These are phyloP conservation scores for Sinella curviseta DNA, from an alignment of 1,140 invertebrate genomes.

Conservation along the genomic window DNA sequence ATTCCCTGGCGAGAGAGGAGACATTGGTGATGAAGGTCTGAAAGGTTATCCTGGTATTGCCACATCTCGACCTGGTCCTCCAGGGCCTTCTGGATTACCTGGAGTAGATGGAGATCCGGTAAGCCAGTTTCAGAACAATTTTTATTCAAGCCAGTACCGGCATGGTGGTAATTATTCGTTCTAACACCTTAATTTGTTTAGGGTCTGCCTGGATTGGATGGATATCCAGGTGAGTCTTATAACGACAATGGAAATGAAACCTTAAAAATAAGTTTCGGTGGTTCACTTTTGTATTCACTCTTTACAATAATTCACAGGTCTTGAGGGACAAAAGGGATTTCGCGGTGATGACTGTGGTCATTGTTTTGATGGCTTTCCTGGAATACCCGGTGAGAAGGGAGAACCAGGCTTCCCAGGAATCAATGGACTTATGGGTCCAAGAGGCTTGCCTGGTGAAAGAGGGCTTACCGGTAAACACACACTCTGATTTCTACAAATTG, in stretches of 20 bases:
- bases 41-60: constrained; percentile 26
- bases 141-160: not conserved
- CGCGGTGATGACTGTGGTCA: constrained; percentile 37
- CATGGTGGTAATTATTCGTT: not conserved
- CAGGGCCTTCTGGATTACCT: constrained; percentile 33
- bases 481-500: not conserved
- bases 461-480: constrained; percentile 29
- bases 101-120: constrained; percentile 33
- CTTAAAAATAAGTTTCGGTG: not conserved
- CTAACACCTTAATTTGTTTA: not conserved
- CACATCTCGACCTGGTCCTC: not conserved
- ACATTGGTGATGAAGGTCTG: constrained; percentile 34
- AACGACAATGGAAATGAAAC: not conserved
- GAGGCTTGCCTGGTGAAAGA: constrained; percentile 38
- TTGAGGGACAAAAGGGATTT: constrained; percentile 21
- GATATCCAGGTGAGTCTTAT: not conserved
- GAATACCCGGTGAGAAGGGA: constrained; percentile 40
- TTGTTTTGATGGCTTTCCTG: constrained; percentile 46
- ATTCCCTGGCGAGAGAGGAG: constrained; percentile 36
- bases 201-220: constrained; percentile 30
- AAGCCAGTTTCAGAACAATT: not conserved
- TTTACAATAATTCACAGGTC: not conserved
- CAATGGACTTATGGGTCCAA: not conserved
- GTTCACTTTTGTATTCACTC: not conserved
- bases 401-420: constrained; percentile 24